Evolutionary conservation across 2,888 invertebrate species (phyloP).

Genomic region (Campoletis raptor): DNA sequence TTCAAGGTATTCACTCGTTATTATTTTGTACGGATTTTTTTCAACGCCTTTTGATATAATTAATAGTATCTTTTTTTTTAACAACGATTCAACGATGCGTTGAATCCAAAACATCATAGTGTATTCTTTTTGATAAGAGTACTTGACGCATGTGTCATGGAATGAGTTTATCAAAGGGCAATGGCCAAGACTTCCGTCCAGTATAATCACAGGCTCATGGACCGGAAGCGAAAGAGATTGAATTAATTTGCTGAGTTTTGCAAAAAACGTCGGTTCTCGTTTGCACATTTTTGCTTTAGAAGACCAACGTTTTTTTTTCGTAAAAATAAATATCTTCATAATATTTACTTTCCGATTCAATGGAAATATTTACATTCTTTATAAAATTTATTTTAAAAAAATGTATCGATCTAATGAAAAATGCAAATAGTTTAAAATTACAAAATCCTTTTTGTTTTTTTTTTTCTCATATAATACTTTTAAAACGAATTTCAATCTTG

Average conservation of each 20-base stretch:
- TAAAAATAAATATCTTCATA: neutral
- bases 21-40: neutral
- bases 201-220: neutral
- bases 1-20: too few relatives aligned
- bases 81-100: neutral
- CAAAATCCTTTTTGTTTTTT: too few relatives aligned
- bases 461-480: too few relatives aligned
- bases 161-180: slow-evolving; percentile 10
- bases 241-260: neutral
- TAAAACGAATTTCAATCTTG: too few relatives aligned
- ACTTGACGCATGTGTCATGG: neutral
- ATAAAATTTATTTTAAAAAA: neutral
- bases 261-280: neutral
- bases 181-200: slow-evolving; percentile 20
- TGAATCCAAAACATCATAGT: neutral
- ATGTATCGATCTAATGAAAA: neutral
- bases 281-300: neutral
- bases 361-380: too few relatives aligned
- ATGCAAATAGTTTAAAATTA: neutral
- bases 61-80: neutral
- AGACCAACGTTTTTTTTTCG: neutral
- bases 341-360: neutral
- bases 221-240: neutral
- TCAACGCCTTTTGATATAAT: neutral
- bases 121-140: neutral